phyloP scores from a whole-genome alignment of 2,888 invertebrate species.

The Perizoma flavofasciatum region DNA sequence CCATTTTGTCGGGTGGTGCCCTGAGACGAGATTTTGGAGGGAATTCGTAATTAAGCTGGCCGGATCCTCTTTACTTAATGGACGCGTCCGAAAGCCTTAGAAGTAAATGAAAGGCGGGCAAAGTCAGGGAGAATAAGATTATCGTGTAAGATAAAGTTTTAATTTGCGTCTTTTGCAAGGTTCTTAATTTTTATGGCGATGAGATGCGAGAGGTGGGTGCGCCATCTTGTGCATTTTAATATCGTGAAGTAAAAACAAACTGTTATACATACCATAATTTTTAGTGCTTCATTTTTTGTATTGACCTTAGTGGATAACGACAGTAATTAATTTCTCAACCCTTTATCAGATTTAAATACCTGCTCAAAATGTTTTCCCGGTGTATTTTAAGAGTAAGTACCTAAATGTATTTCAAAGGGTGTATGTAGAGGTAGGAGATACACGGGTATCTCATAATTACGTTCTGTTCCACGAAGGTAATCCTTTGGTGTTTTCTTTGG shows the following conservation, averaged over 20 bases:
- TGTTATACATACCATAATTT: too few species aligned
- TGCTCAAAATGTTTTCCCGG: too few species aligned
- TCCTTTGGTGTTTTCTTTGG: conserved; percentile 55
- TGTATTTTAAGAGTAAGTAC: neutral
- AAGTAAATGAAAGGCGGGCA: conserved; percentile 59
- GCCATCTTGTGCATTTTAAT: conserved; percentile 29
- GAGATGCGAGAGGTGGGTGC: conserved; percentile 29
- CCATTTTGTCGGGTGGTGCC: conserved; percentile 65
- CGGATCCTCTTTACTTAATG: conserved; percentile 79
- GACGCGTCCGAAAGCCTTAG: conserved; percentile 70
- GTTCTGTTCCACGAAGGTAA: conserved; percentile 65
- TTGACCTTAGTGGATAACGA: too few species aligned
- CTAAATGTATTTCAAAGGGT: conserved; percentile 4
- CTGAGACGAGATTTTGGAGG: conserved; percentile 72
- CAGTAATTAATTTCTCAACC: too few species aligned
- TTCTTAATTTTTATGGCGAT: conserved; percentile 46
- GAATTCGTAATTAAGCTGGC: conserved; percentile 81
- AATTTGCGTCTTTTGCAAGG: conserved; percentile 48
- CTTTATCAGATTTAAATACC: too few species aligned
- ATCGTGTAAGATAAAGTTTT: conserved; percentile 58
- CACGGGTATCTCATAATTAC: conserved; percentile 65
- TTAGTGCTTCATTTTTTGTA: too few species aligned
- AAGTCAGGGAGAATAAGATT: conserved; percentile 66
- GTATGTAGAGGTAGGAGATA: neutral
- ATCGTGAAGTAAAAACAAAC: neutral